Evolutionary conservation across 2,113 vertebrate species (phyloP).

Genomic region (Charina bottae): DNA sequence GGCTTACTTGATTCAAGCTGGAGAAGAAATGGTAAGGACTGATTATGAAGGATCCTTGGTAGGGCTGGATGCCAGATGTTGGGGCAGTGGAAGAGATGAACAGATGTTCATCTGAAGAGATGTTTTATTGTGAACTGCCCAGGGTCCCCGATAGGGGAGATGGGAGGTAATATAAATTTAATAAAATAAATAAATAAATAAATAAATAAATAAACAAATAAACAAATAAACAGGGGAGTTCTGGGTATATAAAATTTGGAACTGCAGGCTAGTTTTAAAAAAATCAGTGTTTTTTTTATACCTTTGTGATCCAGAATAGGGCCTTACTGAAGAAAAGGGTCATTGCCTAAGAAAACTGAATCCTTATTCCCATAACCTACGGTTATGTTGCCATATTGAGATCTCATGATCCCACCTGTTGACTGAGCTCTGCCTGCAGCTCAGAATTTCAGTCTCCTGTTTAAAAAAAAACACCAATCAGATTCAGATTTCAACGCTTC

Average conservation of each 20-base stretch:
- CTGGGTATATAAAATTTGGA: background rate
- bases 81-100: background rate
- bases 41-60: background rate
- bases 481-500: background rate
- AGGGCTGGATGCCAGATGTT: background rate
- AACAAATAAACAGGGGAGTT: background rate
- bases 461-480: background rate
- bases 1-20: background rate
- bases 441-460: background rate
- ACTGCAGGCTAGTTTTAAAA: background rate
- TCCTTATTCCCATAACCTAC: background rate
- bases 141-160: too few species aligned
- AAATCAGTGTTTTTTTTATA: background rate
- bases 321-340: background rate
- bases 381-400: background rate
- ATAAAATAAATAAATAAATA: too few species aligned
- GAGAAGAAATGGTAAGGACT: background rate
- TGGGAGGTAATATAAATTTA: too few species aligned
- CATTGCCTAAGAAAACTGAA: background rate
- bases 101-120: too few species aligned
- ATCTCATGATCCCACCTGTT: background rate
- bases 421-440: background rate
- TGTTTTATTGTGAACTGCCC: too few species aligned
- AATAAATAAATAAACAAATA: too few species aligned
- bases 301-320: background rate